phyloP scores from a whole-genome alignment of 2,888 invertebrate species.

The Germaria angustata region DNA sequence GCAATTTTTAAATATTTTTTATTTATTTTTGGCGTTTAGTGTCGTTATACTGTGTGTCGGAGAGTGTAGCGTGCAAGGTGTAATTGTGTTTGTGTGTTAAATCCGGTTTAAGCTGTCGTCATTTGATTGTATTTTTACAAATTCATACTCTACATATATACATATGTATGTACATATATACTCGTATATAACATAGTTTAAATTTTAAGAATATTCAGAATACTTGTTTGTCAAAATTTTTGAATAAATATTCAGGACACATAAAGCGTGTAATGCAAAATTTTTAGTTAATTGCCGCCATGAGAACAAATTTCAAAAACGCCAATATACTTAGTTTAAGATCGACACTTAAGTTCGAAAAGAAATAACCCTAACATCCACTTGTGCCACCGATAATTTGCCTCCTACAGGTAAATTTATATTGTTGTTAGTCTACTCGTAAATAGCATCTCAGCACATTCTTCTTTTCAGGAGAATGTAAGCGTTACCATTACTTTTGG shows the following conservation, averaged over 20 bases:
- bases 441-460: too few species aligned
- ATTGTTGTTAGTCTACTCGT: too few species aligned
- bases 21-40: constrained; percentile 25
- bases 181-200: background rate
- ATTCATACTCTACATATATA: background rate
- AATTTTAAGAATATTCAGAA: background rate
- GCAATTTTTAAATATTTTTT: constrained; percentile 43
- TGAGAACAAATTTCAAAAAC: background rate
- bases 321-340: background rate
- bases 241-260: constrained; percentile 1
- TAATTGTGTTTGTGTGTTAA: constrained; percentile 1
- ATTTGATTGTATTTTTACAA: constrained; percentile 22
- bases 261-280: constrained; percentile 3
- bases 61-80: background rate
- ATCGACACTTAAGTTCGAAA: background rate
- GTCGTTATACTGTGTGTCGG: constrained; percentile 1
- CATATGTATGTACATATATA: background rate
- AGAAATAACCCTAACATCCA: background rate
- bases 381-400: background rate
- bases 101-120: constrained; percentile 56
- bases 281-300: constrained; percentile 1
- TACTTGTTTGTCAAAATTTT: constrained; percentile 1
- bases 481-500: too few species aligned
- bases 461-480: too few species aligned
- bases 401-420: too few species aligned